These are phyloP conservation scores for Petrolisthes manimaculis DNA, from an alignment of 2,888 invertebrate genomes.

Conservation along the genomic window DNA sequence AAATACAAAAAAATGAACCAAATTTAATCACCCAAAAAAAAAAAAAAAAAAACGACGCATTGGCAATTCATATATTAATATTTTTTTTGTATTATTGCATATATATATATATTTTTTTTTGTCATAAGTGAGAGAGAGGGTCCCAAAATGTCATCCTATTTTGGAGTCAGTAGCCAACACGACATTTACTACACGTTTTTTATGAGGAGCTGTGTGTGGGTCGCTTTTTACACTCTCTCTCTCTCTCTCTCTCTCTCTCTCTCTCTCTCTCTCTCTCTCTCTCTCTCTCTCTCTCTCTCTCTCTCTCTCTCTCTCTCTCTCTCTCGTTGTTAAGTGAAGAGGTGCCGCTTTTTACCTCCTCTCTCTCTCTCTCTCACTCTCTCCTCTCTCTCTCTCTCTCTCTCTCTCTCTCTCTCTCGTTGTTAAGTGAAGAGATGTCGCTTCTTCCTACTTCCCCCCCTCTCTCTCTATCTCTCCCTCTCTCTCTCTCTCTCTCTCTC, in stretches of 20 bases:
- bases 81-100: too few relatives aligned
- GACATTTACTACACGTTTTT: too few relatives aligned
- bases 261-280: neutral
- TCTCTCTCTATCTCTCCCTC: neutral
- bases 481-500: neutral
- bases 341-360: neutral
- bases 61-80: too few relatives aligned
- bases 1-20: neutral
- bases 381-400: neutral
- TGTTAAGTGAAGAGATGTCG: neutral
- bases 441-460: neutral
- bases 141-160: too few relatives aligned
- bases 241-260: too few relatives aligned
- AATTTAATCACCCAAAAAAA: too few relatives aligned
- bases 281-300: neutral
- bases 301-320: conserved; percentile 1
- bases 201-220: too few relatives aligned
- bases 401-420: neutral
- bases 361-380: neutral
- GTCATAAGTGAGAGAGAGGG: too few relatives aligned
- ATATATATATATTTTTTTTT: too few relatives aligned
- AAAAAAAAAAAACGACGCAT: neutral
- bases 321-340: neutral
- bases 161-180: too few relatives aligned
- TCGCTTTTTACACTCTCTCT: too few relatives aligned